Evolutionary conservation across 1,140 invertebrate species (phyloP), one percentile per base, ranked within the genome.

Genomic region (Euura saliciscinereae): DNA sequence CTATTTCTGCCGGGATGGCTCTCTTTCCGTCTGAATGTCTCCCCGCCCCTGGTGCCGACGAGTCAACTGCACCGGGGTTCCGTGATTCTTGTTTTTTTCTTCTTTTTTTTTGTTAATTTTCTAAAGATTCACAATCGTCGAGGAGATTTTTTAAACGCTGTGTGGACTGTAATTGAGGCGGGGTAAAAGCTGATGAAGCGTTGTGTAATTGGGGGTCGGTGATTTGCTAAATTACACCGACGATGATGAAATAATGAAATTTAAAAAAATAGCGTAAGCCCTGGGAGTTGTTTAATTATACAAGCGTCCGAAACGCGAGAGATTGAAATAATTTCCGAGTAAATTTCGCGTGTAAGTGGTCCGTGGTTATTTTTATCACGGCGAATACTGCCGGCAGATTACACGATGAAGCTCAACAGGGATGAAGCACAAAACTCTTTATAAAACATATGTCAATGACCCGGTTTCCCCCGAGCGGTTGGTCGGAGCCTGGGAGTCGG

Each of bases 391-490:
- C 8, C 51, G 51, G 51, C 8, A 59, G 51, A 59, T 59, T 59
- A 59, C 51, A 59, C 8, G 6, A n/a, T n/a, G 51, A 59, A 59
- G 51, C 51, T 28, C 28, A 28, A 28, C 51, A 59, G 51, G 51
- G 51, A 59, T 59, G 13, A 59, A 59, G 51, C 13, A 59, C 51
- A 59, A 59, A 78, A 65, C 70, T 67, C 65, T 66, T 44, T 46
- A 45, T 67, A 78, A 77, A 77, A 75, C 78, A 75, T 76, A 79
- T 79, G 76, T 81, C 79, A 81, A 81, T 73, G 77, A 79, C 75
- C 71, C 71, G 71, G 59, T 66, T 75, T 71, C 65, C 46, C 51
- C 51, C 8, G 51, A 59, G 51, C 51, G 51, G 51, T 59, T 8
- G 51, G 13, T 11, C 13, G 51, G 51, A n/a, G 51, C 13, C 51